These are phyloP conservation scores for Hydrozoanthus tunicans DNA, from an alignment of 64 coral and sea anemone species.

Conservation along the genomic window DNA sequence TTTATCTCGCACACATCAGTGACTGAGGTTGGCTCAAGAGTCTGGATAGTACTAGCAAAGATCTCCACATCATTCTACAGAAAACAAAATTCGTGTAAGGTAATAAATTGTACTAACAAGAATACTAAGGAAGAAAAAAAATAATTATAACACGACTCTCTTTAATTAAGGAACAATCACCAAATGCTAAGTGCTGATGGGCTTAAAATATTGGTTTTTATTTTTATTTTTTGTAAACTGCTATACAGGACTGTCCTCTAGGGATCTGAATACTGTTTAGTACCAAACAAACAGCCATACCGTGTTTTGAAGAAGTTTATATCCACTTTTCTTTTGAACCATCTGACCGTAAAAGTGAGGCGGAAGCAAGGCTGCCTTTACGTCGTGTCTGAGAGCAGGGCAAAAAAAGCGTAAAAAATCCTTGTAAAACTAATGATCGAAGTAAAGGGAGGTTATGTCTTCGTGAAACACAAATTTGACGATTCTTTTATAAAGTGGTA, in stretches of 20 bases:
- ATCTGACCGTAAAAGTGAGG: constrained; percentile 93
- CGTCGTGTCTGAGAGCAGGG: constrained; percentile 26
- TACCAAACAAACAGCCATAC: neutral
- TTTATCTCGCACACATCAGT: constrained; percentile 80
- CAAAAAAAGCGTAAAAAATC: neutral
- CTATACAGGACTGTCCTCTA: too few relatives aligned
- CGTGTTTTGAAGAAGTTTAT: constrained; percentile 83
- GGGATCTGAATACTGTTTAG: too few relatives aligned
- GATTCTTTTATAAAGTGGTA: too few relatives aligned
- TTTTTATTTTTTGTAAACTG: too few relatives aligned
- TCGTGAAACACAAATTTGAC: too few relatives aligned
- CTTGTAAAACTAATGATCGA: neutral
- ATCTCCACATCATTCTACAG: constrained; percentile 87
- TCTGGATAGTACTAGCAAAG: constrained; percentile 76
- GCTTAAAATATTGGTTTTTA: too few relatives aligned
- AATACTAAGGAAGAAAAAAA: too few relatives aligned
- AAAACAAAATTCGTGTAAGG: too few relatives aligned
- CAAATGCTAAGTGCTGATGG: too few relatives aligned
- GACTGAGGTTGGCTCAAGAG: constrained; percentile 68
- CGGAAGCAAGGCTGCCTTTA: constrained; percentile 73
- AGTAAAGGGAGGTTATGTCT: neutral
- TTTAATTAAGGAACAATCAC: too few relatives aligned
- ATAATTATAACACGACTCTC: too few relatives aligned
- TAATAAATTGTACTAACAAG: too few relatives aligned
- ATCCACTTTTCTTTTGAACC: constrained; percentile 95